phyloP scores from a whole-genome alignment of 1,140 invertebrate species.

The Hestina assimilis region DNA sequence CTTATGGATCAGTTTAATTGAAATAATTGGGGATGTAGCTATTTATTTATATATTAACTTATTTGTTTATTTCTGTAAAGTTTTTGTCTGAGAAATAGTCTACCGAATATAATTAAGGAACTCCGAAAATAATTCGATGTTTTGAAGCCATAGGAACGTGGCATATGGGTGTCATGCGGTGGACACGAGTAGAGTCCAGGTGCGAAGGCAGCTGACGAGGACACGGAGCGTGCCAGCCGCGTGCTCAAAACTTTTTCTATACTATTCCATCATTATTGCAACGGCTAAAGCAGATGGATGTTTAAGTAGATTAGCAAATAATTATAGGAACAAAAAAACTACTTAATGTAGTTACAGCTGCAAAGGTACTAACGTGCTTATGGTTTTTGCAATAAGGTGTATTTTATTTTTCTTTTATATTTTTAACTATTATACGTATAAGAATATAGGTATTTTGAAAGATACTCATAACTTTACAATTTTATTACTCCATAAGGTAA shows the following conservation, averaged over 20 bases:
- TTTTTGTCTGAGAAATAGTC: no score
- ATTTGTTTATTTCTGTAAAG: no score
- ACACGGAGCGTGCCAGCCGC: conserved; percentile 45
- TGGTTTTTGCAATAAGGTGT: no score
- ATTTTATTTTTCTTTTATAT: neutral
- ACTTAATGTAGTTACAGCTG: no score
- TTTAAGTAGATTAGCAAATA: neutral
- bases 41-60: no score
- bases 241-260: conserved; percentile 33
- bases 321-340: no score
- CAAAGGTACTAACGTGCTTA: no score
- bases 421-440: no score
- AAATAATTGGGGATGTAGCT: neutral
- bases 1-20: neutral
- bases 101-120: neutral
- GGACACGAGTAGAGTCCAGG: conserved; percentile 43
- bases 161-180: conserved; percentile 38
- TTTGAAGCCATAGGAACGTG: conserved; percentile 45
- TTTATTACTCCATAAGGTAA: no score
- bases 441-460: no score
- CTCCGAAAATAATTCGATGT: neutral
- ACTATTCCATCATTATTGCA: conserved; percentile 6
- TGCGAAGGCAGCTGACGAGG: conserved; percentile 51
- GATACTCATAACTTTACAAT: no score
- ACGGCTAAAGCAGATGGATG: neutral